Conservation (phyloP, 1,140 invertebrate species). For the Drosophila erecta region DNA sequence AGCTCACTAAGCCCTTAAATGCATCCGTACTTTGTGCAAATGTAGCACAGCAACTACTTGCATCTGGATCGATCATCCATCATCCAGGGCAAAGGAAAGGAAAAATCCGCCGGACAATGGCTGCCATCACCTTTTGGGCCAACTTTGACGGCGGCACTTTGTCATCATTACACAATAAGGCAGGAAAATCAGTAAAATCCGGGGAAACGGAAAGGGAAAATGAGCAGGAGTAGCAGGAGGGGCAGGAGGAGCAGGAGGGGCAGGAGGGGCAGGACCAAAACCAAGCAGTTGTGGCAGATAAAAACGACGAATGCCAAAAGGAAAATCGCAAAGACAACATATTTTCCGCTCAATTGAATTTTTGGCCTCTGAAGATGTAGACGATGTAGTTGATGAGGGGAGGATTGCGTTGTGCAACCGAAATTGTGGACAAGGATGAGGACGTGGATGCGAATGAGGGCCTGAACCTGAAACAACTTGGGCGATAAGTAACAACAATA, state of each 20-base stretch:
- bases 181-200: constrained; percentile 13
- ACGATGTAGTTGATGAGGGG: constrained; percentile 28
- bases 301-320: constrained; percentile 48
- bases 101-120: constrained; percentile 31
- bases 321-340: constrained; percentile 81
- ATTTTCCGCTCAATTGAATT: constrained; percentile 82
- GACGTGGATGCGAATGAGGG: constrained; percentile 1
- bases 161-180: constrained; percentile 80
- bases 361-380: constrained; percentile 63
- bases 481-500: constrained; percentile 82
- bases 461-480: constrained; percentile 53
- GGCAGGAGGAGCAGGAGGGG: constrained; percentile 36
- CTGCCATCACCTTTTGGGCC: constrained; percentile 60
- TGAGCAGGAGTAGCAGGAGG: constrained; percentile 19
- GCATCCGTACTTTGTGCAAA: constrained; percentile 8
- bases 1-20: constrained; percentile 24
- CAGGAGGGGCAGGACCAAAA: constrained; percentile 27
- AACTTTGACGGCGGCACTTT: constrained; percentile 65
- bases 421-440: neutral
- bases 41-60: constrained; percentile 3
- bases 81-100: constrained; percentile 4
- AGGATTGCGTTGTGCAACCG: constrained; percentile 3
- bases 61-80: constrained; percentile 35
- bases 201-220: constrained; percentile 6
- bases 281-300: constrained; percentile 47